Conservation (phyloP, 2,888 invertebrate genomes). For the Bugula neritina region DNA sequence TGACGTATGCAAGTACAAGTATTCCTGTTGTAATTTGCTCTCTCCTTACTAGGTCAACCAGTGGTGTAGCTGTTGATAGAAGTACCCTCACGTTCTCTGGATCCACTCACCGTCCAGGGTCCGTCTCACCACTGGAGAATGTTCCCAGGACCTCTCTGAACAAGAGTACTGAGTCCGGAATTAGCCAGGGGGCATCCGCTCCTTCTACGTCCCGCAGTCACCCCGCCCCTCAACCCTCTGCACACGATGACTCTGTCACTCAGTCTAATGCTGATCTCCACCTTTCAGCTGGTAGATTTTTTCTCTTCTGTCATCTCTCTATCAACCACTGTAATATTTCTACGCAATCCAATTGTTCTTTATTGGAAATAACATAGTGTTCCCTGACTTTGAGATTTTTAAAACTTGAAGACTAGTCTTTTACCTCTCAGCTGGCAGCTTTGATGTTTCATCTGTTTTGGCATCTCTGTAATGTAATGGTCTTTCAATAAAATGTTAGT, state of each 20-base stretch:
- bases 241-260: background rate
- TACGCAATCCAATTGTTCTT: no score
- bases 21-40: no score
- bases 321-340: no score
- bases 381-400: no score
- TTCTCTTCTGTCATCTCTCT: no score
- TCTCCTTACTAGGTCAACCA: conserved; percentile 23
- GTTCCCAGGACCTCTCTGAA: background rate
- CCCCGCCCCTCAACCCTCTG: background rate
- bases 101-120: conserved; percentile 12
- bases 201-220: background rate
- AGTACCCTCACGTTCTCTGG: conserved; percentile 16
- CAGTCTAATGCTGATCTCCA: background rate
- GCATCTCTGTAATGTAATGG: no score
- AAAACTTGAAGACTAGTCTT: no score
- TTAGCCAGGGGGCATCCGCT: background rate
- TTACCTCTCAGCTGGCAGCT: no score
- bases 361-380: no score
- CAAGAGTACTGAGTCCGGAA: conserved; percentile 13
- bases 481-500: no score
- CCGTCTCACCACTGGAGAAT: conserved; percentile 4
- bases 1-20: no score
- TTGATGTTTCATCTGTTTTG: no score
- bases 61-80: conserved; percentile 20
- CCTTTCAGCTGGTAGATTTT: background rate